Evolutionary conservation across 2,113 vertebrate species (phyloP).

Genomic region (Phrynocephalus versicolor): DNA sequence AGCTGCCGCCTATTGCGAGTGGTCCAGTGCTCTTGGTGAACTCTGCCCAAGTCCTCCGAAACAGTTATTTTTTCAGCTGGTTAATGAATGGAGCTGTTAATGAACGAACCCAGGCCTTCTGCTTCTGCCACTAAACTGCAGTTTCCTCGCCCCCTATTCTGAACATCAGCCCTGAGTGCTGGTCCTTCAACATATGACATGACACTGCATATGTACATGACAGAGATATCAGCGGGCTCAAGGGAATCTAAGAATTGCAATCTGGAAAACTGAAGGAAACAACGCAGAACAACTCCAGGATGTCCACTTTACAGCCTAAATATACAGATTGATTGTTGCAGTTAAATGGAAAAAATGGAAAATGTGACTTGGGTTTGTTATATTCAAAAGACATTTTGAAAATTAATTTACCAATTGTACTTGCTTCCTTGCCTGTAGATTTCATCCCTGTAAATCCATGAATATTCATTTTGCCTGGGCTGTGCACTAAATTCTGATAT

Average conservation of each 20-base stretch:
- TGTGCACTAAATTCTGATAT: background rate
- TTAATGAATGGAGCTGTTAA: background rate
- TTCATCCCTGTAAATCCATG: accelerated
- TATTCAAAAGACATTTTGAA: background rate
- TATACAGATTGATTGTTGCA: background rate
- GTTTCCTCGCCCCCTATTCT: background rate
- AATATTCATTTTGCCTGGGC: background rate
- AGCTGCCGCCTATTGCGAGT: background rate
- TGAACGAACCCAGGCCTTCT: background rate
- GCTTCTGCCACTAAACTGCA: background rate
- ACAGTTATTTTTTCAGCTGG: background rate
- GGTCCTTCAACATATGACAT: background rate
- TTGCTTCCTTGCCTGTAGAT: conserved; percentile 2
- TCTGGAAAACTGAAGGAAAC: background rate
- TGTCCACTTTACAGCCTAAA: too few species aligned
- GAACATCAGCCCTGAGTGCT: background rate
- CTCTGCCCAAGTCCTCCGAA: background rate
- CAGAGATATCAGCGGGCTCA: background rate
- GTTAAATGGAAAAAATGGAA: background rate
- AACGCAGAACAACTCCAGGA: background rate
- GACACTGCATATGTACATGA: background rate
- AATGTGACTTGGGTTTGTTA: background rate
- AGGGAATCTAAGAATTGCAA: background rate
- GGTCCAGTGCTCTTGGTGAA: background rate
- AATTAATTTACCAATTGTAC: background rate